phyloP scores from a whole-genome alignment of 2,888 invertebrate genomes.

The Stegophylla sp. region DNA sequence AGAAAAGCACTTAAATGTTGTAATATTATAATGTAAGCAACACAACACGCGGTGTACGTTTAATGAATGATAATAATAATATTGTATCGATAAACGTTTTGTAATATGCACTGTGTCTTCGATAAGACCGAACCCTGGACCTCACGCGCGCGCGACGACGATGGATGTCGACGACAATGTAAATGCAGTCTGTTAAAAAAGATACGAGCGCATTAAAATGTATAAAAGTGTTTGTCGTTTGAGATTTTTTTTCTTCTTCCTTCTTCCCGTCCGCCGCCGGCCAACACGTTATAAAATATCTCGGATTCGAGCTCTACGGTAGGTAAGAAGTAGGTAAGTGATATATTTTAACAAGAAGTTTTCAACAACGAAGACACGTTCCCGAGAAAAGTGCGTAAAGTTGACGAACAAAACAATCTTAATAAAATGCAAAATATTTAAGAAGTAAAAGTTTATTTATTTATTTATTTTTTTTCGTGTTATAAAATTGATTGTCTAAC shows the following conservation, averaged over 20 bases:
- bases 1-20: neutral
- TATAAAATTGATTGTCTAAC: slow-evolving; percentile 26
- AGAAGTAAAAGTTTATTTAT: slow-evolving; percentile 13
- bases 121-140: neutral
- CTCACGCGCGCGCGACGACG: neutral
- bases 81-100: neutral
- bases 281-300: slow-evolving; percentile 32
- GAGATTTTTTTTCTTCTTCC: neutral
- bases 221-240: slow-evolving; percentile 6
- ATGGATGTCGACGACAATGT: neutral
- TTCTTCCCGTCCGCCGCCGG: no score
- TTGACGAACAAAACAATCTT: slow-evolving; percentile 46
- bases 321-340: slow-evolving; percentile 26
- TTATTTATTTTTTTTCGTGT: neutral
- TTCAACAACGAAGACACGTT: slow-evolving; percentile 35
- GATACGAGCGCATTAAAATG: slow-evolving; percentile 8
- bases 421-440: slow-evolving; percentile 39
- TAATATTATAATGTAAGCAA: neutral
- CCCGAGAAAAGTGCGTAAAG: slow-evolving; percentile 18
- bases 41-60: neutral
- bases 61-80: neutral
- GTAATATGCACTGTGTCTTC: neutral
- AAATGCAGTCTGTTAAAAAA: neutral
- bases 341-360: slow-evolving; percentile 45
- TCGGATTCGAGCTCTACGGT: no score